Percentiles rank a stretch among this genome's conserved stretches.
Conservation (phyloP, 2,888 invertebrate species). For the Byasa hedistus region DNA sequence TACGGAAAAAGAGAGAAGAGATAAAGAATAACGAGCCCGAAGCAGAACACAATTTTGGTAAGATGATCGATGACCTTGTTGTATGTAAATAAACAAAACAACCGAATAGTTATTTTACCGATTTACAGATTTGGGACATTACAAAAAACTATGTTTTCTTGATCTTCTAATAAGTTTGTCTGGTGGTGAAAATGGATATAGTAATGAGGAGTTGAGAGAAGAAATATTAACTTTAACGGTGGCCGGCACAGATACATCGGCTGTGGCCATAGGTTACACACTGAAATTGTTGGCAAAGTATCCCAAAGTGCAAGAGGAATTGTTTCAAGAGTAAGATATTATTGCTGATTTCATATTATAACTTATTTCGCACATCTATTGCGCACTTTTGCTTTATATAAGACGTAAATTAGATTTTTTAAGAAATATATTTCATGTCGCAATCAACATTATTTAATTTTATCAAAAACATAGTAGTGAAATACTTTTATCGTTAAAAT, state of each 20-base stretch:
- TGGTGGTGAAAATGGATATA: conserved; percentile 71
- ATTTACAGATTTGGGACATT: conserved; percentile 51
- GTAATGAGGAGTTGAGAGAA: conserved; percentile 76
- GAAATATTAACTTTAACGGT: conserved; percentile 79
- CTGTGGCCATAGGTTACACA: conserved; percentile 65
- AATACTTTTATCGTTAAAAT: not conserved
- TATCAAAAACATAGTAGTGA: too few species aligned
- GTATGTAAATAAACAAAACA: not conserved
- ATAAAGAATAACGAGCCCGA: conserved; percentile 48
- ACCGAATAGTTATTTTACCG: not conserved
- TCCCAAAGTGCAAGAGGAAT: conserved; percentile 70
- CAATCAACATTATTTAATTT: too few species aligned
- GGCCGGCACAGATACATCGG: conserved; percentile 78
- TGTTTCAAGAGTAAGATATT: conserved; percentile 62
- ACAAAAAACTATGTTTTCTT: conserved; percentile 73
- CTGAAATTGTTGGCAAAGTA: conserved; percentile 67
- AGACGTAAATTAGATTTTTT: too few species aligned
- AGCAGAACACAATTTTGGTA: conserved; percentile 55
- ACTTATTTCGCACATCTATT: too few species aligned
- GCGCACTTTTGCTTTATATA: too few species aligned
- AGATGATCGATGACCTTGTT: conserved; percentile 33
- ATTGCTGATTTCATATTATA: not conserved
- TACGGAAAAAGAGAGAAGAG: conserved; percentile 53
- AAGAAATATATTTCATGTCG: too few species aligned
- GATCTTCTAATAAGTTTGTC: conserved; percentile 76